Evolutionary conservation across 2,797 vertebrate genomes (phyloP).

Genomic region (Heliangelus exortis): DNA sequence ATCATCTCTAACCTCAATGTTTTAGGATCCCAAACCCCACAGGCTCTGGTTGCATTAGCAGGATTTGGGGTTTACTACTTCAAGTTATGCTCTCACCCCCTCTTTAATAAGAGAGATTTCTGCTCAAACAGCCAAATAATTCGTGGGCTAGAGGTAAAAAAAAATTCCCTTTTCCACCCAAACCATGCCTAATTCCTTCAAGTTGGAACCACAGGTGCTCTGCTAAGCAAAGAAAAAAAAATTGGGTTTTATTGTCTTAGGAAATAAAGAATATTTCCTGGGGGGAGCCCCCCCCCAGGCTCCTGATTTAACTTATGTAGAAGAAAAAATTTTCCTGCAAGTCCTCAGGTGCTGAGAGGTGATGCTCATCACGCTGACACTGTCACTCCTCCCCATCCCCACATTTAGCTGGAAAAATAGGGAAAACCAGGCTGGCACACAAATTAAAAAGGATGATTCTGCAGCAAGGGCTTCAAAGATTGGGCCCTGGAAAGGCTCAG

Average conservation of each 20-base stretch:
- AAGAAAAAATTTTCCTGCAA: neutral
- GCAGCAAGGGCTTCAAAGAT: neutral
- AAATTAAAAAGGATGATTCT: neutral
- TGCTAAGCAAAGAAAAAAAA: neutral
- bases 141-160: neutral
- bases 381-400: neutral
- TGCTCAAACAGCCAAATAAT: neutral
- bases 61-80: neutral
- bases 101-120: neutral
- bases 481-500: neutral
- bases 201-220: rapidly evolving
- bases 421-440: neutral
- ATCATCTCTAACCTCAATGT: neutral
- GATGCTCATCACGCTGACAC: neutral
- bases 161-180: neutral
- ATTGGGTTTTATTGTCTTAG: neutral
- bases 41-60: neutral
- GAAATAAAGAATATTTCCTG: too few relatives aligned
- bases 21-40: neutral
- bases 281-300: neutral
- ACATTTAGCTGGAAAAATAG: neutral
- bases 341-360: neutral
- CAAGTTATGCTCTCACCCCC: neutral
- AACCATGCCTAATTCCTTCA: neutral
- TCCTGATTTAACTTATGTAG: neutral